A percentile compares a stretch with the other conserved stretches of the same genome.
These are phyloP conservation scores for Agrilus mali DNA, from an alignment of 2,888 invertebrate species.

Conservation along the genomic window DNA sequence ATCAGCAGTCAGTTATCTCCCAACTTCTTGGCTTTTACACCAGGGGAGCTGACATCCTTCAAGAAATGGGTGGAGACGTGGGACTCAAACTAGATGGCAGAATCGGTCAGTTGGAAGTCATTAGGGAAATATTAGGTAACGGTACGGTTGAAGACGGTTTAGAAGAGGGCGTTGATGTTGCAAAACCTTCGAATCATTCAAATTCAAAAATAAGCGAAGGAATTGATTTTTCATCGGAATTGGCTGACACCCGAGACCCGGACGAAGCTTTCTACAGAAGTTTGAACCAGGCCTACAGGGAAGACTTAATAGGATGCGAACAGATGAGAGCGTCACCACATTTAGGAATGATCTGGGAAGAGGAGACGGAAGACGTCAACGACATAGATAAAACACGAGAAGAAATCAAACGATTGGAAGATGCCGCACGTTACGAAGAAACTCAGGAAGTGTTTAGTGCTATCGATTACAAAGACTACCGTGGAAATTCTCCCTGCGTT, in stretches of 20 bases:
- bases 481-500: constrained; percentile 60
- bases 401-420: constrained; percentile 32
- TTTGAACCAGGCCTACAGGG: constrained; percentile 76
- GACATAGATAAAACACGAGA: constrained; percentile 29
- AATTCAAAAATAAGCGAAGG: constrained; percentile 28
- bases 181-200: constrained; percentile 29
- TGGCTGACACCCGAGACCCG: constrained; percentile 50
- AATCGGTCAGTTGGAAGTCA: constrained; percentile 42
- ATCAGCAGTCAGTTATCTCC: constrained; percentile 83
- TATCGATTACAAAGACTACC: constrained; percentile 66
- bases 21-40: constrained; percentile 74
- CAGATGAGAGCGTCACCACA: constrained; percentile 53
- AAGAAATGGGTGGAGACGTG: constrained; percentile 11
- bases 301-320: constrained; percentile 51
- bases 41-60: constrained; percentile 37
- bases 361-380: constrained; percentile 50
- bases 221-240: constrained; percentile 26
- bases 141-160: constrained; percentile 53
- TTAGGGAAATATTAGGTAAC: constrained; percentile 52
- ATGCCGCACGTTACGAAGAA: constrained; percentile 40
- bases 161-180: constrained; percentile 50
- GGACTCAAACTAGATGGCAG: constrained; percentile 21
- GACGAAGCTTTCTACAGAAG: constrained; percentile 82
- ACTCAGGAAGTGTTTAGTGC: constrained; percentile 58
- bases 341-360: constrained; percentile 79